phyloP scores from a whole-genome alignment of 2,888 invertebrate species.

The Congeria kusceri region DNA sequence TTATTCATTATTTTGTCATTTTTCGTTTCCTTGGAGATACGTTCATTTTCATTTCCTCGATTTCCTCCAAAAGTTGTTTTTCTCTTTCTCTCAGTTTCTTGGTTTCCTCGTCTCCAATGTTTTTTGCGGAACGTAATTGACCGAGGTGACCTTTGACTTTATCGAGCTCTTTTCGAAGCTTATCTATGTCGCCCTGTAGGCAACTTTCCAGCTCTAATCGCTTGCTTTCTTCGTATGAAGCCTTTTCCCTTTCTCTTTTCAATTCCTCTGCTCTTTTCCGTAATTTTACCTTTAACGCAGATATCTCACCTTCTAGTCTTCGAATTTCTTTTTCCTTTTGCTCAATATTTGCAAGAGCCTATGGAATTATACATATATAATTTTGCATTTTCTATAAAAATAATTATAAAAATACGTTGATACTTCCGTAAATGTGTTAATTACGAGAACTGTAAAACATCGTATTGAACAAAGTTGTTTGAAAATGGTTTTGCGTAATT shows the following conservation, averaged over 20 bases:
- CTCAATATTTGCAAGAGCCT: constrained; percentile 59
- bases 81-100: constrained; percentile 69
- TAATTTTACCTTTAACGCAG: constrained; percentile 56
- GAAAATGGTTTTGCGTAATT: no score
- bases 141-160: constrained; percentile 69
- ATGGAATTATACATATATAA: neutral
- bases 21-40: constrained; percentile 36
- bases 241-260: constrained; percentile 63
- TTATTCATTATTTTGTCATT: constrained; percentile 15
- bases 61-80: constrained; percentile 59
- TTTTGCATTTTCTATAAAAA: no score
- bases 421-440: no score
- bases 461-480: no score
- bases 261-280: constrained; percentile 60
- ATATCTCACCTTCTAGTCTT: constrained; percentile 63
- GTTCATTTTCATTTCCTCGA: constrained; percentile 65
- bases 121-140: constrained; percentile 69
- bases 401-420: no score
- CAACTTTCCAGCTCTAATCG: constrained; percentile 63
- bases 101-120: constrained; percentile 70
- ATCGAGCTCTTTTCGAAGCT: constrained; percentile 64
- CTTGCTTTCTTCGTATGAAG: constrained; percentile 60
- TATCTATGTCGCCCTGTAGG: constrained; percentile 64
- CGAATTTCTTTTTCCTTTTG: constrained; percentile 67
- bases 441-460: no score